A percentile compares a stretch with the other conserved stretches of the same genome.
These are phyloP conservation scores for Fringilla coelebs DNA, from an alignment of 2,797 vertebrate species.

Conservation along the genomic window DNA sequence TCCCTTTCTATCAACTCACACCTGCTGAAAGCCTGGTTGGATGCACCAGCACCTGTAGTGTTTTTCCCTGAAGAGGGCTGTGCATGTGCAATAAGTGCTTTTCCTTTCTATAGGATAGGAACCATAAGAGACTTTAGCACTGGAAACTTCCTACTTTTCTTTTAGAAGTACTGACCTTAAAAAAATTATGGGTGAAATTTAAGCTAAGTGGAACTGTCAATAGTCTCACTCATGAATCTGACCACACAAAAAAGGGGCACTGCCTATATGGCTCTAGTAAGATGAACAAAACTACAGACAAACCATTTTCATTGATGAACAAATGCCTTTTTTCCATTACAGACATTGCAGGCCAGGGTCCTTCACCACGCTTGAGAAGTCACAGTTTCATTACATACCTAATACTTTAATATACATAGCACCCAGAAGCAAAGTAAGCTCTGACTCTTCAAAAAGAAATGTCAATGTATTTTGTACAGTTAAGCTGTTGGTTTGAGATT, in stretches of 20 bases:
- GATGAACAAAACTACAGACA: background rate
- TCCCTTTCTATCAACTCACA: background rate
- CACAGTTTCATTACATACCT: background rate
- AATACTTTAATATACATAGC: background rate
- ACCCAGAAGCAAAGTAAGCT: background rate
- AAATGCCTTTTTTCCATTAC: background rate
- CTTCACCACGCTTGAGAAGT: background rate
- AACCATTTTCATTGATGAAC: background rate
- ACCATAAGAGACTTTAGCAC: background rate
- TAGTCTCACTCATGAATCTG: background rate
- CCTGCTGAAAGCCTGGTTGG: background rate
- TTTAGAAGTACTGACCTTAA: background rate
- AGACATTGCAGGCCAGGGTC: background rate
- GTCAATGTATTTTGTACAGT: background rate
- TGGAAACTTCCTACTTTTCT: background rate
- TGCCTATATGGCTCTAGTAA: background rate
- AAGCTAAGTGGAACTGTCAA: background rate
- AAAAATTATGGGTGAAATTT: background rate
- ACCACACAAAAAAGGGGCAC: background rate
- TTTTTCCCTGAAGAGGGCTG: background rate
- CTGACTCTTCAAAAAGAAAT: background rate
- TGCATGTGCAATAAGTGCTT: background rate
- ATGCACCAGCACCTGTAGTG: background rate
- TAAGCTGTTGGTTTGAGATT: background rate
- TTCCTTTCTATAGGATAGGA: background rate